These are phyloP conservation scores for Clistopyga incitator DNA, from an alignment of 2,888 invertebrate species.

Conservation along the genomic window DNA sequence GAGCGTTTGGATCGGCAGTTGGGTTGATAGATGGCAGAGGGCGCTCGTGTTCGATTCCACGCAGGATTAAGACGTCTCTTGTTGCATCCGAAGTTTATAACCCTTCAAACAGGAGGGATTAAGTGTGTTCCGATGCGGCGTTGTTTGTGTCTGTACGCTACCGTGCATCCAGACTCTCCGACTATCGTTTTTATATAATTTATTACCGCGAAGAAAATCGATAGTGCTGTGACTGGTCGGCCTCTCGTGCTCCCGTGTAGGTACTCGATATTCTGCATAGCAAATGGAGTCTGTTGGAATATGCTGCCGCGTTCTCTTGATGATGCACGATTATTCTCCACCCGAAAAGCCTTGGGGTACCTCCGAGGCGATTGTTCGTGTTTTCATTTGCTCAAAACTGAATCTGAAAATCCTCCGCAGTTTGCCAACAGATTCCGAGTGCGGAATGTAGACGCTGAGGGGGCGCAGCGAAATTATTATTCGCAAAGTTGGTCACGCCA, in stretches of 20 bases:
- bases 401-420: not conserved
- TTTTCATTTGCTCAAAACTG: slow-evolving; percentile 20
- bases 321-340: slow-evolving; percentile 27
- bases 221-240: slow-evolving; percentile 33
- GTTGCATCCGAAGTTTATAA: slow-evolving; percentile 14
- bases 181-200: slow-evolving; percentile 37
- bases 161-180: slow-evolving; percentile 29
- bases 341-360: slow-evolving; percentile 20
- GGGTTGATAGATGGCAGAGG: not conserved
- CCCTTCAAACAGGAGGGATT: slow-evolving; percentile 13
- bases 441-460: slow-evolving; percentile 8
- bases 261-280: slow-evolving; percentile 40
- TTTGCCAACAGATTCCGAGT: not conserved
- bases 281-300: slow-evolving; percentile 2
- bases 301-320: slow-evolving; percentile 6
- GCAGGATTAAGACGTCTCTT: slow-evolving; percentile 14
- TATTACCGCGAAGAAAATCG: slow-evolving; percentile 46
- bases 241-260: slow-evolving; percentile 6
- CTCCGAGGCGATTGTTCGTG: not conserved
- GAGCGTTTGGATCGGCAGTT: too few species aligned
- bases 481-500: slow-evolving; percentile 76
- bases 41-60: slow-evolving; percentile 3
- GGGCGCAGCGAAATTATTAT: slow-evolving; percentile 75
- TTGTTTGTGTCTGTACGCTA: slow-evolving; percentile 12
- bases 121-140: slow-evolving; percentile 6